Percentiles rank a stretch among this genome's conserved stretches.
Conservation (phyloP, 2,888 invertebrate genomes). For the Phortica okadai region DNA sequence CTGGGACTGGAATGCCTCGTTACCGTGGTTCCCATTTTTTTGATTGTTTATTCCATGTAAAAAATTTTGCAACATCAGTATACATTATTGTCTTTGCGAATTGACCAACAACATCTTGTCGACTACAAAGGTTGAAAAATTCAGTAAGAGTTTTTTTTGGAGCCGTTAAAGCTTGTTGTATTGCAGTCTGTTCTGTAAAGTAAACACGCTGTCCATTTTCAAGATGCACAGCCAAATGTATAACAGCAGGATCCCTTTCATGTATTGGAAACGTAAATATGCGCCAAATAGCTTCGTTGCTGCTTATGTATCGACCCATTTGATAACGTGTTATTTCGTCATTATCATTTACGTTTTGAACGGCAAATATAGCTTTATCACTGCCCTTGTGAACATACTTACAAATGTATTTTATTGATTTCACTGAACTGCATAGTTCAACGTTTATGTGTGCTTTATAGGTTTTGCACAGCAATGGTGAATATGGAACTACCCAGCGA, state of each 20-base stretch:
- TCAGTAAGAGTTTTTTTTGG: too few species aligned
- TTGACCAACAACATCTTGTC: too few species aligned
- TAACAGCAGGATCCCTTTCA: too few species aligned
- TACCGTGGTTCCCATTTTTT: constrained; percentile 60
- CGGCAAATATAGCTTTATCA: constrained; percentile 39
- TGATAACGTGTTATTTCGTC: constrained; percentile 39
- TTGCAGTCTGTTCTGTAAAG: too few species aligned
- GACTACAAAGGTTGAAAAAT: too few species aligned
- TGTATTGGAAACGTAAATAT: constrained; percentile 53
- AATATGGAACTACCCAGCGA: constrained; percentile 53
- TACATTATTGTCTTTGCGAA: too few species aligned
- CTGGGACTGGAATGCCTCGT: constrained; percentile 50
- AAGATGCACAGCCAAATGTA: too few species aligned
- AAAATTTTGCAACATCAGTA: constrained; percentile 40
- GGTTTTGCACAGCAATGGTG: constrained; percentile 38
- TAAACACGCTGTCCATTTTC: too few species aligned
- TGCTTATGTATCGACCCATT: constrained; percentile 42
- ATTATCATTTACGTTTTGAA: constrained; percentile 35
- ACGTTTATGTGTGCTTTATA: too few species aligned
- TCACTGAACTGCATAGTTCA: too few species aligned
- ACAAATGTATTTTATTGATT: too few species aligned
- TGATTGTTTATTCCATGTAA: constrained; percentile 59
- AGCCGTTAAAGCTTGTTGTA: too few species aligned
- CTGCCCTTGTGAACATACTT: constrained; percentile 22
- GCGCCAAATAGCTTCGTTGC: constrained; percentile 43